Evolutionary conservation across 2,888 invertebrate genomes (phyloP).

Genomic region (Xestoiulus laeticollis): DNA sequence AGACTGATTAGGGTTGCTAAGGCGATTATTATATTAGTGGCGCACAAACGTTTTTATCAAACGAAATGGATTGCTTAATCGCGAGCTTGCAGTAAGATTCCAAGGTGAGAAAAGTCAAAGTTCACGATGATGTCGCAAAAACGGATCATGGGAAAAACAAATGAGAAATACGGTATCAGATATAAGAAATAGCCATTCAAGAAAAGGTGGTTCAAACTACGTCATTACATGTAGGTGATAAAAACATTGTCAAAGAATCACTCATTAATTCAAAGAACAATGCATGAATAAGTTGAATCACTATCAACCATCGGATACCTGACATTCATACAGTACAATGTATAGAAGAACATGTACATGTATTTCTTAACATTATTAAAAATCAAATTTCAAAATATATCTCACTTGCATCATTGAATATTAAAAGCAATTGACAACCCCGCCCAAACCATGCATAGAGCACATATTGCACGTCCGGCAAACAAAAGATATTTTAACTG

Average conservation of each 20-base stretch:
- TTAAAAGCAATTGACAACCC: neutral
- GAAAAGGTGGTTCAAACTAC: too few species aligned
- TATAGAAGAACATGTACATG: too few species aligned
- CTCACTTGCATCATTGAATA: neutral
- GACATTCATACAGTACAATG: too few species aligned
- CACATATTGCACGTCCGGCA: slow-evolving; percentile 6
- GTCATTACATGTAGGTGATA: neutral
- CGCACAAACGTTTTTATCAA: neutral
- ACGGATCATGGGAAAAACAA: neutral
- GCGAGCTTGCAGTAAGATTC: neutral
- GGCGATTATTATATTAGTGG: slow-evolving; percentile 13
- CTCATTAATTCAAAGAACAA: neutral
- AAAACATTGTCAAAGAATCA: neutral
- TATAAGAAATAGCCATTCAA: too few species aligned
- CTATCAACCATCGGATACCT: too few species aligned
- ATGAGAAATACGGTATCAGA: neutral
- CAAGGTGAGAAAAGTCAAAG: slow-evolving; percentile 15
- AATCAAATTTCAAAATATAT: slow-evolving; percentile 3
- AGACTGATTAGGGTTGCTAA: slow-evolving; percentile 37
- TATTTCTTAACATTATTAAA: neutral
- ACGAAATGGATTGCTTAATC: neutral
- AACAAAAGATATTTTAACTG: slow-evolving; percentile 17
- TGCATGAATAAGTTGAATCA: neutral
- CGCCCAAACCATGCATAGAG: neutral
- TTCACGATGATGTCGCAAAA: neutral